phyloP scores from a whole-genome alignment of 2,888 invertebrate genomes.

The Diachrysia chrysitis region DNA sequence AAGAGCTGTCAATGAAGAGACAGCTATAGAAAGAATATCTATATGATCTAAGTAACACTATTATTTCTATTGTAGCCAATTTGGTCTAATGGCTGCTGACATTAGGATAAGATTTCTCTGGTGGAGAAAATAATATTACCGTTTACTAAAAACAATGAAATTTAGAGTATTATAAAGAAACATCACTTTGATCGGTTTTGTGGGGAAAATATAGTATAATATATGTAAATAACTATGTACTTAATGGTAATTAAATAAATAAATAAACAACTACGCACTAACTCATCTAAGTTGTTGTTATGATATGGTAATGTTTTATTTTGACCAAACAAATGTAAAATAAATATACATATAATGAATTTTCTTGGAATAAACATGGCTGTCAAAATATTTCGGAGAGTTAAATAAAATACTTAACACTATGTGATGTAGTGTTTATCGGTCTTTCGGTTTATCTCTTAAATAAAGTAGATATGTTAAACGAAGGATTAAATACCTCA shows the following conservation, averaged over 20 bases:
- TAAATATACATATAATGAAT: neutral
- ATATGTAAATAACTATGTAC: too few relatives aligned
- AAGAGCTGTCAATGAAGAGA: constrained; percentile 33
- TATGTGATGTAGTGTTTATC: neutral
- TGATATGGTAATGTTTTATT: neutral
- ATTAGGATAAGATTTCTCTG: constrained; percentile 1
- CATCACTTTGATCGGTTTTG: too few relatives aligned
- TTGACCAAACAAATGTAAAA: neutral
- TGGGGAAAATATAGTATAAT: too few relatives aligned
- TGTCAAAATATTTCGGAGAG: neutral
- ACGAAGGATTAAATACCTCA: neutral
- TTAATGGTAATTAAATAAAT: too few relatives aligned
- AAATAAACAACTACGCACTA: neutral
- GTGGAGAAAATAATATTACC: too few relatives aligned
- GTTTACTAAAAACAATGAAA: too few relatives aligned
- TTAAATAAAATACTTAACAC: neutral
- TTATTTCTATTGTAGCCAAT: constrained; percentile 5
- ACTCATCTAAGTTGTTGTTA: neutral
- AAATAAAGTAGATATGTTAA: neutral
- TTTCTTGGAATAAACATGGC: neutral
- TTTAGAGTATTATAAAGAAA: too few relatives aligned
- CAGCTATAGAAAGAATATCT: constrained; percentile 4
- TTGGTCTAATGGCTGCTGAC: neutral
- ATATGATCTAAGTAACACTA: constrained; percentile 12
- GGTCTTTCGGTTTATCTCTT: neutral